Conservation (phyloP, 2,888 invertebrate genomes). For the Chironomus riparius region DNA sequence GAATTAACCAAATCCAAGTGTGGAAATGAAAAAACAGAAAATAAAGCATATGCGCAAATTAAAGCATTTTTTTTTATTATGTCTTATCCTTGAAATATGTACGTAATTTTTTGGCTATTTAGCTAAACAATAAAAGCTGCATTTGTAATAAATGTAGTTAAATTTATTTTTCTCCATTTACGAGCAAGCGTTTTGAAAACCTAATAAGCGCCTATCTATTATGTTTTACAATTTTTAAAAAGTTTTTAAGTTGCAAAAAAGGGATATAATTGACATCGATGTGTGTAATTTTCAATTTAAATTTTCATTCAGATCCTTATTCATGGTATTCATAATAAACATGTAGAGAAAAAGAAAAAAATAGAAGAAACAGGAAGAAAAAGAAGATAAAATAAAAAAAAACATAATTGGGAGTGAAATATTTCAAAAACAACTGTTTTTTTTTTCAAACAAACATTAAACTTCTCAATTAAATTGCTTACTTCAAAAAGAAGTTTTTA, state of each 20-base stretch:
- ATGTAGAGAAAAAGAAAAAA: constrained; percentile 29
- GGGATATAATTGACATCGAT: not conserved
- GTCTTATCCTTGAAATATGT: not conserved
- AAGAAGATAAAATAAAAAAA: not conserved
- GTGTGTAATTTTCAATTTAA: constrained; percentile 34
- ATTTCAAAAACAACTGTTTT: too few relatives aligned
- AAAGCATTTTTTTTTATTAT: not conserved
- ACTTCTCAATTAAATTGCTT: too few relatives aligned
- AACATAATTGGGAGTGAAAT: too few relatives aligned
- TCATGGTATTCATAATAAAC: constrained; percentile 29
- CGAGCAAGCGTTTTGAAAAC: not conserved
- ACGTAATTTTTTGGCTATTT: not conserved
- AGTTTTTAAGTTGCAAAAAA: not conserved
- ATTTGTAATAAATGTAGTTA: not conserved
- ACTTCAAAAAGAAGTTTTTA: too few relatives aligned
- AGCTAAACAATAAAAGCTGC: constrained; percentile 5
- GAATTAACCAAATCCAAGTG: not conserved
- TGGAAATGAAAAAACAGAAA: not conserved
- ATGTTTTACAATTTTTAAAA: not conserved
- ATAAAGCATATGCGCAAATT: not conserved
- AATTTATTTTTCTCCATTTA: not conserved
- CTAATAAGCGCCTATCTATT: too few relatives aligned
- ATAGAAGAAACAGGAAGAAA: constrained; percentile 3
- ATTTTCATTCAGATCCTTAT: constrained; percentile 43
- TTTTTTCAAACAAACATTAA: too few relatives aligned